These are phyloP conservation scores for Nyctereutes procyonoides DNA, from an alignment of 2,113 vertebrate species.

Conservation along the genomic window DNA sequence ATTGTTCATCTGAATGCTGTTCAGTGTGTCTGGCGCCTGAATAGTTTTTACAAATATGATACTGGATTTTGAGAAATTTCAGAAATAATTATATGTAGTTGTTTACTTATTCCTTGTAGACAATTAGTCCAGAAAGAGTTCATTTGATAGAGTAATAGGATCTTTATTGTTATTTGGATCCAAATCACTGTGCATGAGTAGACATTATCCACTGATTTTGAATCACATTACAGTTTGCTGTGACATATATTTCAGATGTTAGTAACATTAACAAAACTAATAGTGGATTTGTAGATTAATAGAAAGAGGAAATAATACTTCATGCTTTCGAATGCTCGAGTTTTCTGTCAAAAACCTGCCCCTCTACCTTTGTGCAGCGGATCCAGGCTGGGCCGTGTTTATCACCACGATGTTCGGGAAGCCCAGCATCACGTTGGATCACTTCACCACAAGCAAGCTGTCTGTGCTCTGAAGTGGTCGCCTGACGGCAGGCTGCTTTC, in stretches of 20 bases:
- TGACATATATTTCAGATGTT: constrained; percentile 28
- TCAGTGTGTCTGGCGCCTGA: not conserved
- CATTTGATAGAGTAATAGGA: not conserved
- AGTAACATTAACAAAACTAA: not conserved
- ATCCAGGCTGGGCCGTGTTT: constrained; percentile 86
- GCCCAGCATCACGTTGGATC: constrained; percentile 79
- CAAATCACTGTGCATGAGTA: not conserved
- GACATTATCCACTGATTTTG: not conserved
- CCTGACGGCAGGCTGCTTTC: constrained; percentile 83
- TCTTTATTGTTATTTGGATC: not conserved
- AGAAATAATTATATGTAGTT: not conserved
- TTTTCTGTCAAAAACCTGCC: not conserved
- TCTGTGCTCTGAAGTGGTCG: constrained; percentile 90
- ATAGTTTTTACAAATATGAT: not conserved
- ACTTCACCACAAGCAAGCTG: constrained; percentile 74
- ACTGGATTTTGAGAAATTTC: not conserved
- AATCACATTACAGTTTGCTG: not conserved
- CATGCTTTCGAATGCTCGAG: not conserved
- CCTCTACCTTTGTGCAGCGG: constrained; percentile 83
- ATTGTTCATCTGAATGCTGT: not conserved
- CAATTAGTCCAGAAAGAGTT: not conserved
- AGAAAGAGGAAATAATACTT: not conserved
- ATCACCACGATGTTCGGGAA: constrained; percentile 85
- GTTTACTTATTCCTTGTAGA: not conserved
- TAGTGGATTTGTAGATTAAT: not conserved